phyloP scores from a whole-genome alignment of 2,113 vertebrate species.

The Mus musculus region DNA sequence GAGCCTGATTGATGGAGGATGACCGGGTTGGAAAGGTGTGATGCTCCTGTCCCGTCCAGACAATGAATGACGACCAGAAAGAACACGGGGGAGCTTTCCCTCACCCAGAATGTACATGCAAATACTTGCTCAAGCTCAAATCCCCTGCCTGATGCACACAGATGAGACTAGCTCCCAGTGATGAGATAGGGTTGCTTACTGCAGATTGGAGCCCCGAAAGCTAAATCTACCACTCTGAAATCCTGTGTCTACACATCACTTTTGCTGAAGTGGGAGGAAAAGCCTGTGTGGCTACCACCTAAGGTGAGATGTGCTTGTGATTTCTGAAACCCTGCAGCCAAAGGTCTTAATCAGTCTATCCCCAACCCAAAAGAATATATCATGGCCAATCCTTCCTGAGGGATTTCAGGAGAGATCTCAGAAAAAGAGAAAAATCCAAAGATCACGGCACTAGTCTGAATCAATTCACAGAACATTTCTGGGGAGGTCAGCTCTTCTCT shows the following conservation, averaged over 20 bases:
- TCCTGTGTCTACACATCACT: not conserved
- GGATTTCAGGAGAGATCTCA: slow-evolving; percentile 52
- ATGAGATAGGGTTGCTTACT: slow-evolving; percentile 36
- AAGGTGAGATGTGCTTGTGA: not conserved
- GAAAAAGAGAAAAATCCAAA: slow-evolving; percentile 59
- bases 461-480: slow-evolving; percentile 61
- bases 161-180: slow-evolving; percentile 59
- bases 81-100: slow-evolving; percentile 69
- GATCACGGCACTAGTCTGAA: slow-evolving; percentile 60
- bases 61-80: slow-evolving; percentile 71
- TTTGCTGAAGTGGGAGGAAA: slow-evolving; percentile 43
- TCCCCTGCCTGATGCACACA: not conserved
- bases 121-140: slow-evolving; percentile 62
- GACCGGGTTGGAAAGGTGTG: not conserved
- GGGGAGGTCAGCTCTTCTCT: slow-evolving; percentile 47
- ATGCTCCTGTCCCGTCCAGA: slow-evolving; percentile 41
- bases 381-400: slow-evolving; percentile 47
- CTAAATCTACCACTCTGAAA: slow-evolving; percentile 64
- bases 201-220: slow-evolving; percentile 61
- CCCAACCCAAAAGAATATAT: not conserved
- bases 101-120: slow-evolving; percentile 73
- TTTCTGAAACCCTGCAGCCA: slow-evolving; percentile 36
- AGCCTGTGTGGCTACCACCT: not conserved
- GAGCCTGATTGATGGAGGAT: not conserved
- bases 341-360: slow-evolving; percentile 24